Base-by-base conservation (phyloP, 2,113 vertebrate species). In the Laterallus jamaicensis region DNA sequence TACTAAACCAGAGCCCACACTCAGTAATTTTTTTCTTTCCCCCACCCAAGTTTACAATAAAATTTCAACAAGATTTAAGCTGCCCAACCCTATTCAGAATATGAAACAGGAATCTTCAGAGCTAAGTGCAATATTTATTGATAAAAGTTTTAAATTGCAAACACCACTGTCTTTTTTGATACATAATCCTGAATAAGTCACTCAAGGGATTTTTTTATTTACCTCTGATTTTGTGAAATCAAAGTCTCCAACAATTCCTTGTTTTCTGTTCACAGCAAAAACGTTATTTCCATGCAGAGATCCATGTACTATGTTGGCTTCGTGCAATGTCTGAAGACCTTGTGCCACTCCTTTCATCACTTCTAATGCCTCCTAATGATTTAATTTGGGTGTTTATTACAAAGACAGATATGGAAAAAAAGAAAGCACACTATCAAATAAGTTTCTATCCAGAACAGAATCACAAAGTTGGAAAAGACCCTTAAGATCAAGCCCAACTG, bases 181-280 rank as follows among this genome's bases (percentile, higher is more conserved):
- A 73, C 1, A 9, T 28, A 67, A 62, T 25, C 82, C 37, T 76
- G 37, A 75, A 24, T 37, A 25, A 64, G 52, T 81, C n/a, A 66
- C 44, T 54, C 10, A 31, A 35, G 19, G 42, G 7, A n/a, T 37
- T 18, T 35, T 71, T 59, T 47, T 52, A 64, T 94, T 98, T 98
- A 98, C 98, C 97, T 96, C 97, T 81, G 98, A 96, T 96, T 97
- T 98, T 3, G 98, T 98, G 96, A 98, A 98, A 94, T 99, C 98
- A 83, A 98, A 98, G 83, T 99, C 98, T 95, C 98, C 98, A 90
- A 99, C 96, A 5, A 99, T 94, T 94, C 98, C 98, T 79, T 93
- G 97, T 77, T 98, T 95, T 79, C 98, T 97, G 62, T 98, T 97
- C 83, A 98, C 84, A 93, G 97, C 98, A 97, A 99, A 99, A n/a